Evolutionary conservation across 2,113 vertebrate genomes (phyloP), one percentile per base, ranked within the genome.

Genomic region (Menidia beryllina): DNA sequence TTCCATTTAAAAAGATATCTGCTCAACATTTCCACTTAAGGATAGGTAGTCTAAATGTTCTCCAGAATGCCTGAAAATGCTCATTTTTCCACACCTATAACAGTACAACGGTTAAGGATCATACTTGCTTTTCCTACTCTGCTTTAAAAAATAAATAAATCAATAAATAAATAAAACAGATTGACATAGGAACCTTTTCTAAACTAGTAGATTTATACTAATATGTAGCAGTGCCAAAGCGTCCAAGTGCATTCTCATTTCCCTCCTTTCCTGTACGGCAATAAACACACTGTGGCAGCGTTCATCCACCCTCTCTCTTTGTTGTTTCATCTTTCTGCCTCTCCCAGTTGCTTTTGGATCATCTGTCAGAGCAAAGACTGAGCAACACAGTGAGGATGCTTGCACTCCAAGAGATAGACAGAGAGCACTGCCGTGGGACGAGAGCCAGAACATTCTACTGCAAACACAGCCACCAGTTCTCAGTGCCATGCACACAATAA

Each of bases 391-490:
- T 24, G 67, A 62, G 45, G 49, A 62, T 24, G 25, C 8, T 30
- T 61, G 39, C 43, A 59, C 48, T 55, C 56, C 50, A 55, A 54
- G 51, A 54, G 1, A 54, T 34, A 43, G 43, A 50, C 38, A 39
- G 27, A 24, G 54, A 72, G 51, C 10, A 41, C 61, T 12, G 61
- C 72, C 80, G 72, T 30, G 45, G 50, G 59, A 76, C 45, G 43
- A 69, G 63, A 73, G 64, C 54, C 62, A 67, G 47, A 36, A 38
- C 58, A 69, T 69, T 51, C 23, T 50, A 49, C 54, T 21, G 61
- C 69, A 77, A 55, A 70, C 53, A 67, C 47, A 43, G 47, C 30
- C 30, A 52, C 20, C 53, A 59, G 23, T 77, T 81, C 69, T 48
- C n/a, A 43, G 5, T 21, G 4, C 39, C 53, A 48, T 34, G 30